These are phyloP conservation scores for Tragelaphus scriptus DNA, from an alignment of 2,113 vertebrate species.

Conservation along the genomic window DNA sequence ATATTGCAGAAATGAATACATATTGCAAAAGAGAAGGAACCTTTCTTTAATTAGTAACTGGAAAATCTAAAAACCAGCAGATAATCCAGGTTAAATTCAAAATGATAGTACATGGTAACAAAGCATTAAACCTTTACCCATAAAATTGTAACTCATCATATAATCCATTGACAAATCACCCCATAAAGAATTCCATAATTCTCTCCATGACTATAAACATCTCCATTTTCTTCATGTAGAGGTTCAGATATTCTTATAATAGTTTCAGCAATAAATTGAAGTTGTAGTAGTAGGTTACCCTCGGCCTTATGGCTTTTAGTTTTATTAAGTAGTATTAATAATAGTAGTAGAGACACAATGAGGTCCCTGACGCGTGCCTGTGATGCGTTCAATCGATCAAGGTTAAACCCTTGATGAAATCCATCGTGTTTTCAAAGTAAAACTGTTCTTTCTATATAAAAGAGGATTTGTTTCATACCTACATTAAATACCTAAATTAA, in stretches of 20 bases:
- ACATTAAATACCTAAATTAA: conserved; percentile 10
- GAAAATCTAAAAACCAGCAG: conserved; percentile 23
- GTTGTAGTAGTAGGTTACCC: not conserved
- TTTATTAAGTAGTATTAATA: not conserved
- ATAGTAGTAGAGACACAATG: not conserved
- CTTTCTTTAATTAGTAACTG: conserved; percentile 5
- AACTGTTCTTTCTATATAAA: not conserved
- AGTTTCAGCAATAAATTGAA: conserved; percentile 44
- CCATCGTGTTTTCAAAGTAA: not conserved
- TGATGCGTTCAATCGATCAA: not conserved
- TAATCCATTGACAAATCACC: not conserved
- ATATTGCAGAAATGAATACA: not conserved
- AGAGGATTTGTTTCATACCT: not conserved
- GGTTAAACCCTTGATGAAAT: not conserved
- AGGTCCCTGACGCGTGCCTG: not conserved
- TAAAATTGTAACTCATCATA: not conserved
- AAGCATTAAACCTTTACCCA: conserved; percentile 10
- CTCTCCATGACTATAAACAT: not conserved
- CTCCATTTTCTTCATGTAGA: not conserved
- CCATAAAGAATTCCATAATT: not conserved
- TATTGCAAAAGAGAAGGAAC: not conserved
- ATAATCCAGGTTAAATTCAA: conserved; percentile 18
- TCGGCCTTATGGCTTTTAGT: not conserved
- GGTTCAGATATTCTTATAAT: not conserved
- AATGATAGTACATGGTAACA: not conserved